These are phyloP conservation scores for Cephus pygmeus DNA, from an alignment of 2,888 invertebrate species.

Conservation along the genomic window DNA sequence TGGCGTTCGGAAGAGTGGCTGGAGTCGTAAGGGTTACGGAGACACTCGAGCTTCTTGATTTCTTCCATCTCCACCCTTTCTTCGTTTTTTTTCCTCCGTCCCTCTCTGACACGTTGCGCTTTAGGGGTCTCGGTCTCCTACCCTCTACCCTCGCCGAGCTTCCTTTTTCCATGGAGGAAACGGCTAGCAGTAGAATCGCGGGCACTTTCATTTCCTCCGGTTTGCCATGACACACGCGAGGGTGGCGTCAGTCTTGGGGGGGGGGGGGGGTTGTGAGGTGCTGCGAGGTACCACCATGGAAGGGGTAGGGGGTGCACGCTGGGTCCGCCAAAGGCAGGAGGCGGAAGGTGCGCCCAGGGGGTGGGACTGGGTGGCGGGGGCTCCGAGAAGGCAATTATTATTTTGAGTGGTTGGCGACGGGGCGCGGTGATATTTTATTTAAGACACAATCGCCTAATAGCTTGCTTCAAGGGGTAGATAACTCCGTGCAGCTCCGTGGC, in stretches of 20 bases:
- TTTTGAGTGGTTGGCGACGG: slow-evolving; percentile 62
- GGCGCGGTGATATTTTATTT: slow-evolving; percentile 61
- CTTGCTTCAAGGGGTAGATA: slow-evolving; percentile 48
- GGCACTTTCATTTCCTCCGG: slow-evolving; percentile 5
- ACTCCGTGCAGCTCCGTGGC: slow-evolving; percentile 29
- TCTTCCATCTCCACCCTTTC: neutral
- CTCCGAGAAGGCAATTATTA: slow-evolving; percentile 61
- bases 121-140: neutral
- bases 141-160: neutral
- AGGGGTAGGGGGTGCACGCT: neutral
- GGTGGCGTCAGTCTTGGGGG: neutral
- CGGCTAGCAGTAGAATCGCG: slow-evolving; percentile 5
- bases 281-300: neutral
- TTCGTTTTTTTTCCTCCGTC: neutral
- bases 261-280: slow-evolving; percentile 3
- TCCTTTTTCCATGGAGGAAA: slow-evolving; percentile 11
- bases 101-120: neutral
- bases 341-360: neutral
- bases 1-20: too few species aligned
- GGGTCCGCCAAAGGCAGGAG: neutral
- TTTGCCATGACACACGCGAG: neutral
- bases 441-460: slow-evolving; percentile 65
- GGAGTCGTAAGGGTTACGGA: neutral
- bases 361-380: slow-evolving; percentile 17
- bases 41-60: neutral